phyloP scores from a whole-genome alignment of 2,113 vertebrate species.

The Chrysochloris asiatica region DNA sequence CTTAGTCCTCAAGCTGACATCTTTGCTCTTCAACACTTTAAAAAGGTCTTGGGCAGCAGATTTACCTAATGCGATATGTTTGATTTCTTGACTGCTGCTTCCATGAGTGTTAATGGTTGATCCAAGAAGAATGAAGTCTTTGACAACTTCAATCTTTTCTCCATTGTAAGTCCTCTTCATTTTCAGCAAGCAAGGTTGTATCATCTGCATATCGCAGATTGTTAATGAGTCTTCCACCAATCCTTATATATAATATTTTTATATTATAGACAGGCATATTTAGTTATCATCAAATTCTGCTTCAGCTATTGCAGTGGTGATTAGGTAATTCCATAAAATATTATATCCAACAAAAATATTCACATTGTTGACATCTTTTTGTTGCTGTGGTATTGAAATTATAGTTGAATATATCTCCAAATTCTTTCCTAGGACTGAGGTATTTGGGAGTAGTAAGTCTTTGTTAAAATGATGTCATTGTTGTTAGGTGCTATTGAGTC shows the following conservation, averaged over 20 bases:
- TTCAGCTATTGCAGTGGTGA: neutral
- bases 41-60: too few relatives aligned
- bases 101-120: too few relatives aligned
- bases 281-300: neutral
- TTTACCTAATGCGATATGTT: too few relatives aligned
- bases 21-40: too few relatives aligned
- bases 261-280: neutral
- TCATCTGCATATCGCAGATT: too few relatives aligned
- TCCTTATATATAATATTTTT: neutral
- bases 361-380: neutral
- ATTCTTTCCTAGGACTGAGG: neutral
- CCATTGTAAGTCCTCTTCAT: too few relatives aligned
- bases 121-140: too few relatives aligned
- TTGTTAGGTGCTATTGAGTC: neutral
- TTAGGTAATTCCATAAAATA: neutral
- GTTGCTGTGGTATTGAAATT: neutral
- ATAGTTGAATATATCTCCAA: neutral
- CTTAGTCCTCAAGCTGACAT: too few relatives aligned
- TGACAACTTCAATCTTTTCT: too few relatives aligned
- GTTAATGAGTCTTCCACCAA: too few relatives aligned
- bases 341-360: neutral
- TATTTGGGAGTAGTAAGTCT: neutral
- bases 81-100: too few relatives aligned
- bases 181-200: too few relatives aligned
- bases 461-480: neutral